These are phyloP conservation scores for Amitus sp. DNA, from an alignment of 2,888 invertebrate genomes.

Conservation along the genomic window DNA sequence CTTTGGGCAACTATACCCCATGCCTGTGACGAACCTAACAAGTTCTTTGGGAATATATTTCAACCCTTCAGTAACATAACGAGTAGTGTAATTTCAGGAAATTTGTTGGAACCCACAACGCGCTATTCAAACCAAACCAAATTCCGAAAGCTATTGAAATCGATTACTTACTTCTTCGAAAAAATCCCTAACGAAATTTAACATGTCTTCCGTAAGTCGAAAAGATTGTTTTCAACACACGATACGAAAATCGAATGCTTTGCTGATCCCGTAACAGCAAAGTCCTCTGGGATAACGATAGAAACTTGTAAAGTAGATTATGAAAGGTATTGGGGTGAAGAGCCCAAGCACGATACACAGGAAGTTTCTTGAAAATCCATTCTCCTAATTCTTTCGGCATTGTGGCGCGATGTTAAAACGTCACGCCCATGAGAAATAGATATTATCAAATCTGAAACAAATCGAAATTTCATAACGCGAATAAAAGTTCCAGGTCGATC, in stretches of 20 bases:
- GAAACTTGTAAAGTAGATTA: conserved; percentile 49
- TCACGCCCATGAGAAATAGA: no score
- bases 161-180: conserved; percentile 43
- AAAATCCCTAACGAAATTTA: conserved; percentile 63
- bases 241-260: conserved; percentile 65
- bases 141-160: conserved; percentile 39
- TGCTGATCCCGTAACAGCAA: conserved; percentile 60
- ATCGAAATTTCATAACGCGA: no score
- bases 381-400: no score
- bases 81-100: no score
- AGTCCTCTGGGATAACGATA: conserved; percentile 45
- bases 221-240: conserved; percentile 60
- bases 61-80: no score
- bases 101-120: no score
- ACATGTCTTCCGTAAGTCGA: conserved; percentile 60
- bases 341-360: conserved; percentile 36
- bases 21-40: not conserved
- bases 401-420: no score
- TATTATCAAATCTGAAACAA: no score
- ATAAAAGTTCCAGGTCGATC: no score
- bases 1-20: no score
- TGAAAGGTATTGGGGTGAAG: conserved; percentile 39
- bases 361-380: conserved; percentile 24
- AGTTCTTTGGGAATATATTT: not conserved
- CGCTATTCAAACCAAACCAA: no score